Conservation (phyloP, 2,113 vertebrate species). For the Melanocharis versteri region DNA sequence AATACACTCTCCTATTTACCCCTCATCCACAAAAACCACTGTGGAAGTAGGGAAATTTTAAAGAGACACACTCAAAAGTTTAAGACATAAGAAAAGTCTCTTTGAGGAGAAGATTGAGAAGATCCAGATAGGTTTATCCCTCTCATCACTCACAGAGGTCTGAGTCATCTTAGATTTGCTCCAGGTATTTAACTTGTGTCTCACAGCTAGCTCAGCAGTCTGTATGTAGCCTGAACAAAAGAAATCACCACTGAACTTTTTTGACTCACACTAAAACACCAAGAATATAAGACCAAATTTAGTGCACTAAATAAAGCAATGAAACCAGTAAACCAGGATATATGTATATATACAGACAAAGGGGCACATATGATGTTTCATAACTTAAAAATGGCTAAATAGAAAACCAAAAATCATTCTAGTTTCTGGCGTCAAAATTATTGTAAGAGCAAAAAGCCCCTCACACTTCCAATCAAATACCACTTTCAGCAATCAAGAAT, state of each 20-base stretch:
- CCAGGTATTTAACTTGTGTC: background rate
- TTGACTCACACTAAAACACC: background rate
- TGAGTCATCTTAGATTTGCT: background rate
- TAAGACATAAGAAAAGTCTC: background rate
- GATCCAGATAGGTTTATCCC: background rate
- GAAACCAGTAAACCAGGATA: background rate
- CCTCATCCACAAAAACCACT: background rate
- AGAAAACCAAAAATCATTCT: background rate
- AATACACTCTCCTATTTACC: background rate
- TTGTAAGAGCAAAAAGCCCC: background rate
- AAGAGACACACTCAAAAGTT: background rate
- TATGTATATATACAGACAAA: fast-evolving
- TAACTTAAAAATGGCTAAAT: background rate
- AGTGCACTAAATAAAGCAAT: background rate
- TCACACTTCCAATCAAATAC: background rate
- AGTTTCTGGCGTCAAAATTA: background rate
- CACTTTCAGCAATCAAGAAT: background rate
- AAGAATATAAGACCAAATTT: background rate
- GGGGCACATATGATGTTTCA: fast-evolving
- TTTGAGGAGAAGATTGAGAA: background rate
- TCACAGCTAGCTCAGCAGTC: background rate
- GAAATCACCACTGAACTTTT: background rate
- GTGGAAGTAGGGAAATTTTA: background rate
- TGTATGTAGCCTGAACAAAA: background rate
- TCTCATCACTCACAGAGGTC: background rate